Evolutionary conservation across 2,888 invertebrate genomes (phyloP), one percentile per base, ranked within the genome.

Genomic region (Fragum fragum): DNA sequence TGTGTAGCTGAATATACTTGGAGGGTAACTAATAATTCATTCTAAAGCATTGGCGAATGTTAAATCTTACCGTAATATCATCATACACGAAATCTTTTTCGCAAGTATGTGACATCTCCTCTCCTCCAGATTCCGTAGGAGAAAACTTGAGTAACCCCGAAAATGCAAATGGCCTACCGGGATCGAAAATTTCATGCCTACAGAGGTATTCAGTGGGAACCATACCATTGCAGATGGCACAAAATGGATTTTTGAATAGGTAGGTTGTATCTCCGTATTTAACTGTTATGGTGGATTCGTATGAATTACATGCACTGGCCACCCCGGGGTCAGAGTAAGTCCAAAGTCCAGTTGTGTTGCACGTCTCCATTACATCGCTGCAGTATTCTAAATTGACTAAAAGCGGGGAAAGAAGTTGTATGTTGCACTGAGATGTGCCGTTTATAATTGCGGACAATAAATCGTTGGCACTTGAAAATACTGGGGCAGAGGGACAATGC

Each of bases 141-240:
- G 18, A 52, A 18, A 57, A 18, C 9, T 36, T 59, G 14, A 76
- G 57, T 32, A 71, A 53, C 6, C 71, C 76, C 7, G 76, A 71
- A 47, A 76, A 76, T 36, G 63, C 11, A 32, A 71, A 71, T 1
- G 47, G 29, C 2, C 1, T 23, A 21, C 47, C 63, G 18, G n/a
- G 26, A 61, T 29, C 42, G n/a, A 3, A 9, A 26, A 14, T 28
- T 23, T 14, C 23, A 7, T 1, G 1, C 2, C 26, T 11, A 32
- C 39, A 53, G 11, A 23, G 6, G 29, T 29, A 69, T 21, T 21
- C 29, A 5, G 52, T 52, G 11, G 23, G 32, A 11, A 47, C 18
- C 3, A 76, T 21, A 21, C 71, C 76, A 63, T 76, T 76, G 23
- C 76, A 76, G 18, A 70, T 23, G 16, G 57, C 70, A 36, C 76